phyloP scores from a whole-genome alignment of 2,797 vertebrate species.

The Coregonus sp. region DNA sequence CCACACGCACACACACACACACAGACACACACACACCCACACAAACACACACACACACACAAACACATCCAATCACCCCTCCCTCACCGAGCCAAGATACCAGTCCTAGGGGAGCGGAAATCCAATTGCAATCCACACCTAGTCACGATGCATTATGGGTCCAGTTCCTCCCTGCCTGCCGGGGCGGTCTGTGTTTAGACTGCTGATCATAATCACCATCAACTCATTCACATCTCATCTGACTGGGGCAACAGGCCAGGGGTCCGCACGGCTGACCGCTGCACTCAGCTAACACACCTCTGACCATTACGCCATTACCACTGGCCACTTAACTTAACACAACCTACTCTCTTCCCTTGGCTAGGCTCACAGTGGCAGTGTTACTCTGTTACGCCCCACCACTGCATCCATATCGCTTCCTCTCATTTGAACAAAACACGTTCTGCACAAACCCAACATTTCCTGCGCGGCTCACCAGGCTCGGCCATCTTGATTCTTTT shows the following conservation, averaged over 20 bases:
- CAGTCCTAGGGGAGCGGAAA: slow-evolving; percentile 56
- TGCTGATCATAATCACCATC: slow-evolving; percentile 55
- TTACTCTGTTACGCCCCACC: not conserved
- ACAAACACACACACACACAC: slow-evolving; percentile 8
- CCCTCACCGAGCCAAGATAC: slow-evolving; percentile 25
- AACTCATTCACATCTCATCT: slow-evolving; percentile 35
- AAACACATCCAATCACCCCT: slow-evolving; percentile 35
- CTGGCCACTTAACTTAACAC: not conserved
- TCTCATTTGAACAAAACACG: slow-evolving; percentile 30
- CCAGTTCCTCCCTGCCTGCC: slow-evolving; percentile 15
- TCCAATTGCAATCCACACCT: slow-evolving; percentile 51
- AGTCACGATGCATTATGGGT: slow-evolving; percentile 22
- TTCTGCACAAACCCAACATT: slow-evolving; percentile 38
- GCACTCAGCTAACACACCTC: not conserved
- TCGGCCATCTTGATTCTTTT: not conserved
- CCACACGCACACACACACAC: no score
- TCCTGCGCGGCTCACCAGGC: slow-evolving; percentile 16
- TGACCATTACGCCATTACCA: not conserved
- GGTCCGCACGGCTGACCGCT: not conserved
- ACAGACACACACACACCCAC: not conserved
- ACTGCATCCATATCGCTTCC: not conserved
- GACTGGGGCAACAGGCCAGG: not conserved
- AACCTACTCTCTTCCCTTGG: not conserved
- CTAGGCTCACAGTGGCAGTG: not conserved
- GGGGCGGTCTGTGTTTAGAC: slow-evolving; percentile 37